Conservation (phyloP, 2,888 invertebrate species). For the Drosophila helvetica region DNA sequence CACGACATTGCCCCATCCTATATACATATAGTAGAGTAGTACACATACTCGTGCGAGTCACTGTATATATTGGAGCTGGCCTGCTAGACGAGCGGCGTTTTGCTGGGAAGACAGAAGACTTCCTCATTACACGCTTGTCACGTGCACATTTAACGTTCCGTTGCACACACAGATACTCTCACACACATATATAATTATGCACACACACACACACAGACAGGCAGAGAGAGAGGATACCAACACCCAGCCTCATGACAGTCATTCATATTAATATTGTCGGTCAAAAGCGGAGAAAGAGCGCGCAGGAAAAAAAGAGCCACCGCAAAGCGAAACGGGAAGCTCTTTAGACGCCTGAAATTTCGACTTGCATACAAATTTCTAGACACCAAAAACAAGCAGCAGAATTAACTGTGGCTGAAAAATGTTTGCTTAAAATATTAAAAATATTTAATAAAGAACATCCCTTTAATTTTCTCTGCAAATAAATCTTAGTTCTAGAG, state of each 20-base stretch:
- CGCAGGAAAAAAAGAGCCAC: constrained; percentile 10
- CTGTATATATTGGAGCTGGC: constrained; percentile 49
- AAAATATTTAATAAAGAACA: neutral
- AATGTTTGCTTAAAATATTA: neutral
- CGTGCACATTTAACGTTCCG: constrained; percentile 77
- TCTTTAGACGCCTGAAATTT: constrained; percentile 22
- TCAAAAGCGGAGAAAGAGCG: constrained; percentile 49
- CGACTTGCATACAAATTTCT: constrained; percentile 46
- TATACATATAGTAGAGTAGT: constrained; percentile 13
- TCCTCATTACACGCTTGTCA: constrained; percentile 80
- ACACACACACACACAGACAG: constrained; percentile 19
- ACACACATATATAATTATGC: constrained; percentile 34
- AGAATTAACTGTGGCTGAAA: neutral
- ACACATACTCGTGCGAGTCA: constrained; percentile 24
- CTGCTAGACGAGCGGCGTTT: constrained; percentile 26
- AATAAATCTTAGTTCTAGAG: constrained; percentile 9
- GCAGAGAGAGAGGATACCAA: constrained; percentile 33
- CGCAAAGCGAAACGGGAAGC: constrained; percentile 21
- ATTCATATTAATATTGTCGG: constrained; percentile 76
- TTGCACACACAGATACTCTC: constrained; percentile 56
- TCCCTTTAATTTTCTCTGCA: neutral
- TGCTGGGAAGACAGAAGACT: constrained; percentile 57
- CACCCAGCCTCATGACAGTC: constrained; percentile 59
- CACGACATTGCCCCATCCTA: constrained; percentile 53
- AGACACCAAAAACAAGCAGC: neutral